Base-by-base conservation (phyloP, 2,113 vertebrate genomes). In the Pimephales promelas region DNA sequence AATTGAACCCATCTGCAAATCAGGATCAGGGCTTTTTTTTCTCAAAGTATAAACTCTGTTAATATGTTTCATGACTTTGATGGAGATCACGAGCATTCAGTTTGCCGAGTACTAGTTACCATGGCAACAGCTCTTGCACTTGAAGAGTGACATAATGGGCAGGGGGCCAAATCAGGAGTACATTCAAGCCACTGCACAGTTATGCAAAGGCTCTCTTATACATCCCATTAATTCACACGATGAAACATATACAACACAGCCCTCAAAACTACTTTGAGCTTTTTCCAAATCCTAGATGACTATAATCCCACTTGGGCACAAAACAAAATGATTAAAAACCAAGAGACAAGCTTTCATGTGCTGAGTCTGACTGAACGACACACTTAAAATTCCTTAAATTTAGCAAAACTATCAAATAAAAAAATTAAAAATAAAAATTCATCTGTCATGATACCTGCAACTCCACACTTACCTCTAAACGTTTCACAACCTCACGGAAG, bases 401-500 rank as follows among this genome's bases (percentile, higher is more conserved):
- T 68, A 16, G 2, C 7, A 7, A 20, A 54, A 49, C 4, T 14
- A 45, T 5, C 18, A 20, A 20, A 18, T 7, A 52, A 52, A 18
- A 52, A 20, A 20, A 18, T 7, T 18, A 52, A 18, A 52, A 16
- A 20, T 1, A 8, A 7, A 20, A 54, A 22, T 54, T 6, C 18
- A 22, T 54, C 18, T 22, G 64, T 68, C 34, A 40, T 5, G 34
- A 68, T 36, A 40, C 34, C 10, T 52, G 47, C 16, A 74, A 74
- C 14, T 24, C 4, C 24, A 74, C 28, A 20, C 96, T 96, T 80
- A 99, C 98, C 96, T 99, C 97, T 68, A 99, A 93, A 75, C 98
- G 96, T 92, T 95, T 97, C 90, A 99, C 94, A 85, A 99, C 96
- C 90, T 99, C 98, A 89, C 97, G 96, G 93, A 99, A 97, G 84